Base-by-base conservation (phyloP, 2,113 vertebrate species). In the Emydura subglobosa region DNA sequence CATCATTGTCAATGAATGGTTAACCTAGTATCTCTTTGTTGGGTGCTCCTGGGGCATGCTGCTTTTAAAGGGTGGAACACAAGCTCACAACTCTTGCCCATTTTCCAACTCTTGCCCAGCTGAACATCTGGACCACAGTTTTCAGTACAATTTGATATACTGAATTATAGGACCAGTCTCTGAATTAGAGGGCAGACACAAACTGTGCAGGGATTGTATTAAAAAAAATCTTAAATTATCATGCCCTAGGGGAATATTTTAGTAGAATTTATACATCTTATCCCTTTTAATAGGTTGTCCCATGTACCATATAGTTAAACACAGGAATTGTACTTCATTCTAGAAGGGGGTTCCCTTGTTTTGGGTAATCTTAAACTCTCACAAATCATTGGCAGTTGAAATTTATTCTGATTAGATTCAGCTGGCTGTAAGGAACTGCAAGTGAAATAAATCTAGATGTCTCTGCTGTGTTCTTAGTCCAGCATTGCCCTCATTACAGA, bases 401-500 rank as follows among this genome's bases (percentile, higher is more conserved):
- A 97, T 94, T 92, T 93, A 96, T 94, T 95, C 72, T 96, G 83
- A 94, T 93, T 95, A 92, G 6, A 87, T 97, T 94, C 91, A 96
- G 87, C 87, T 85, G 11, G 4, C 61, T 95, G 59, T 72, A 95
- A 96, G 95, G 76, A 29, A 55, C 61, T 94, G 27, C 54, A 93
- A 76, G 25, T 94, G 83, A 88, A 98, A 94, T 97, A 96, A 94
- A 92, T 96, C 80, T 96, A 55, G 76, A 47, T 79, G 50, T 83
- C 21, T 8, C 55, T 82, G 86, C 92, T 91, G 42, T 94, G 49
- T 94, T 97, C 95, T 89, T 96, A 79, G 78, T 80, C 80, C 79
- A 94, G 54, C 39, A 79, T 42, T 87, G 54, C 57, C 34, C 53
- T 97, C 87, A 92, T 96, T 97, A 96, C 85, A 85, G 83, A 97